Conservation (phyloP, 1,140 invertebrate species). For the Bombus fervidus region DNA sequence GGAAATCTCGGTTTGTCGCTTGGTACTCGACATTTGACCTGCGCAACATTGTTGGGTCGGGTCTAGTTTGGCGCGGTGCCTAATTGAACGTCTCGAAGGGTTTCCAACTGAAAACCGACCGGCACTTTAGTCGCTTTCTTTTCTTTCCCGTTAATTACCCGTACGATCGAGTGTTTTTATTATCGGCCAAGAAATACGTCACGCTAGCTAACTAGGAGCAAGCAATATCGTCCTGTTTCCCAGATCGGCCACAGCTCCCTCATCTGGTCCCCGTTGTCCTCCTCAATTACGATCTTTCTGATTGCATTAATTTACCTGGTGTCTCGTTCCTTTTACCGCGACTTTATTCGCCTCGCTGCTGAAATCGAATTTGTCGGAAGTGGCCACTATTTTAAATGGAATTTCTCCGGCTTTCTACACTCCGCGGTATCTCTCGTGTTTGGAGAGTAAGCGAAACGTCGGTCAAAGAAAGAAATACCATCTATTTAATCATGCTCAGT, state of each 20-base stretch:
- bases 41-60: conserved; percentile 50
- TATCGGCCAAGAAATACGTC: conserved; percentile 38
- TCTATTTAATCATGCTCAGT: not conserved
- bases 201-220: too few species aligned
- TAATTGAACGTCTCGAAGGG: conserved; percentile 67
- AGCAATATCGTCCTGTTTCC: not conserved
- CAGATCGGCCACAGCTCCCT: not conserved
- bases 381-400: not conserved
- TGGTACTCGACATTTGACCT: conserved; percentile 58
- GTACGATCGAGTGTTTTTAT: conserved; percentile 50
- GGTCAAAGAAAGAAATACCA: not conserved
- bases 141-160: conserved; percentile 58
- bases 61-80: conserved; percentile 63
- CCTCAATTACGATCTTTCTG: conserved; percentile 20
- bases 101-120: conserved; percentile 55
- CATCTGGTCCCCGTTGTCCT: not conserved
- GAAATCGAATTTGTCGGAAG: conserved; percentile 2
- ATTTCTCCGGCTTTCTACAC: conserved; percentile 5
- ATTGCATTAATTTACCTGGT: conserved; percentile 17
- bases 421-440: not conserved
- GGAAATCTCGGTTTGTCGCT: conserved; percentile 59
- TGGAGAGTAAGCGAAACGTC: not conserved
- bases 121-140: conserved; percentile 32
- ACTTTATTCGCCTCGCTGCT: not conserved
- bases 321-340: not conserved